These are phyloP conservation scores for Cryptocephalus primarius DNA, from an alignment of 2,888 invertebrate genomes.

Conservation along the genomic window DNA sequence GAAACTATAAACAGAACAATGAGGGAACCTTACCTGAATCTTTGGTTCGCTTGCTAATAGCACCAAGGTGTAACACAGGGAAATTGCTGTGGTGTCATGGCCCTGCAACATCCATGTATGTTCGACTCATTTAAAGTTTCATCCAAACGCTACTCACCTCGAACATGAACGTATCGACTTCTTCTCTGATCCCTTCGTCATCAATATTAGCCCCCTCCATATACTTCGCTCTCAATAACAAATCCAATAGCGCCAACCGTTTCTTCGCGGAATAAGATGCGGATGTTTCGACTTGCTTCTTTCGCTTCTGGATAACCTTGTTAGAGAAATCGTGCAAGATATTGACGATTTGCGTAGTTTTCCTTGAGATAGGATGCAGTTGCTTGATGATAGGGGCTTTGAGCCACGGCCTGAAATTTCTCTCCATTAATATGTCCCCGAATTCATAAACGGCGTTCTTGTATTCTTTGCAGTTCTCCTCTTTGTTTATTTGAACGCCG, in stretches of 20 bases:
- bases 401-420: slow-evolving; percentile 4
- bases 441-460: slow-evolving; percentile 3
- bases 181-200: slow-evolving; percentile 44
- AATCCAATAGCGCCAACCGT: slow-evolving; percentile 45
- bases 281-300: not conserved
- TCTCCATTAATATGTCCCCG: slow-evolving; percentile 2
- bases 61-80: not conserved
- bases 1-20: no score
- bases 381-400: not conserved
- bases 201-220: slow-evolving; percentile 37
- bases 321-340: slow-evolving; percentile 6
- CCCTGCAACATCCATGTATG: not conserved
- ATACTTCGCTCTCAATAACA: slow-evolving; percentile 40
- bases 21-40: not conserved
- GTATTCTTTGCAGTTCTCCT: slow-evolving; percentile 1
- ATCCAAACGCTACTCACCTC: slow-evolving; percentile 24
- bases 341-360: not conserved
- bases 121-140: not conserved
- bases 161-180: slow-evolving; percentile 53
- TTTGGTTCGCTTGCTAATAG: not conserved
- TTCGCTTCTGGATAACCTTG: slow-evolving; percentile 3
- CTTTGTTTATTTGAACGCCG: slow-evolving; percentile 2
- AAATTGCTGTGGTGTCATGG: not conserved
- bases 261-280: slow-evolving; percentile 25
- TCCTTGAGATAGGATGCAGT: not conserved